Evolutionary conservation across 2,797 vertebrate genomes (phyloP).

Genomic region (Glyptemys insculpta): DNA sequence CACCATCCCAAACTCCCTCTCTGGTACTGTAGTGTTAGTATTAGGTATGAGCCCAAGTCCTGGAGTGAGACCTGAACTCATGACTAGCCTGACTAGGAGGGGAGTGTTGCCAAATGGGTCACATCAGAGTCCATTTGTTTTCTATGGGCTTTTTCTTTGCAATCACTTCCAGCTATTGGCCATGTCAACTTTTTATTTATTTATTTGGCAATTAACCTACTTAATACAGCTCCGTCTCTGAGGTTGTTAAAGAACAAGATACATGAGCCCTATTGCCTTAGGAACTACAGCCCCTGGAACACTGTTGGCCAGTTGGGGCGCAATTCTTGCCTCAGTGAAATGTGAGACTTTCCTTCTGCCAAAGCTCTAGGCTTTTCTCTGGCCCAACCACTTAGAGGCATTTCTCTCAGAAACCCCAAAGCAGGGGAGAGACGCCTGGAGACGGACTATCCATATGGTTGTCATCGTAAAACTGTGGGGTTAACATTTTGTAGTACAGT

Average conservation of each 20-base stretch:
- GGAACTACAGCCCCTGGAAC: background rate
- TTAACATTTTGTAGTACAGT: background rate
- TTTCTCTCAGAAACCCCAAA: background rate
- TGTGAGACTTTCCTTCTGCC: background rate
- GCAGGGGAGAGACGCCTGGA: background rate
- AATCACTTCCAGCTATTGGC: background rate
- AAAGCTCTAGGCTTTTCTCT: background rate
- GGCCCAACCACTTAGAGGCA: background rate
- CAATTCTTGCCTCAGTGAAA: accelerated
- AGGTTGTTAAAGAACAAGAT: background rate
- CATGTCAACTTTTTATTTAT: background rate
- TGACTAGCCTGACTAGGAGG: background rate
- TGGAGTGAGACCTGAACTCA: background rate
- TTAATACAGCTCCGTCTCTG: background rate
- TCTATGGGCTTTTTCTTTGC: background rate
- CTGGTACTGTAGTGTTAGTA: background rate
- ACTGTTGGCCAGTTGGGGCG: background rate
- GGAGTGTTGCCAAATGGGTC: background rate
- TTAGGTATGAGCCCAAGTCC: background rate
- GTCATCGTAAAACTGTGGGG: background rate
- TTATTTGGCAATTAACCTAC: background rate
- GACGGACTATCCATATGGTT: background rate
- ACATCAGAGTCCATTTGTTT: background rate
- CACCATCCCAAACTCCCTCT: background rate
- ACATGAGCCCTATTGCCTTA: background rate